Evolutionary conservation across 2,888 invertebrate species (phyloP).

Genomic region (Apotomis turbidana): DNA sequence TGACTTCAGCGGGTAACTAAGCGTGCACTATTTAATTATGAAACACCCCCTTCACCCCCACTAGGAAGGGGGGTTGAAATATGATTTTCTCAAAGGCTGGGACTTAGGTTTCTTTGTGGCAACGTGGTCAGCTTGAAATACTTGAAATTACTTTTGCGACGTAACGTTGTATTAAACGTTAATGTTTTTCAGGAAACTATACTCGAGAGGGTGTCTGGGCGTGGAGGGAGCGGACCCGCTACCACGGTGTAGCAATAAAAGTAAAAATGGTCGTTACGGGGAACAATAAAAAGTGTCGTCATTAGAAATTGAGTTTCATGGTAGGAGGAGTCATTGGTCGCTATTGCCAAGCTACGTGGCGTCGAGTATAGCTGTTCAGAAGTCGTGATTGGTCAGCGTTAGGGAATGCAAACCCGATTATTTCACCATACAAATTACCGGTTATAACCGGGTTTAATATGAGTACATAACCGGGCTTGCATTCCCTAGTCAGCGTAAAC

Average conservation of each 20-base stretch:
- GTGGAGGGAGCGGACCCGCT: too few relatives aligned
- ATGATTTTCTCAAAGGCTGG: constrained; percentile 57
- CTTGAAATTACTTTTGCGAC: constrained; percentile 33
- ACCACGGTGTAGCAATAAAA: too few relatives aligned
- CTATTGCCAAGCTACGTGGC: too few relatives aligned
- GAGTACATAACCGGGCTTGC: too few relatives aligned
- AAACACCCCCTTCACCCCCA: constrained; percentile 51
- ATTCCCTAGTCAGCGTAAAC: background rate
- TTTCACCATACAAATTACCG: too few relatives aligned
- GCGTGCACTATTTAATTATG: constrained; percentile 75
- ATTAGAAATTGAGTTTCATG: too few relatives aligned
- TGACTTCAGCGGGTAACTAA: constrained; percentile 65
- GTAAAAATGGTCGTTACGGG: too few relatives aligned
- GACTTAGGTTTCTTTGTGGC: constrained; percentile 42
- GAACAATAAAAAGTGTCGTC: too few relatives aligned
- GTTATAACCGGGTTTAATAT: too few relatives aligned
- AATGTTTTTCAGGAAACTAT: constrained; percentile 17
- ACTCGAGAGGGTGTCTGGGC: too few relatives aligned
- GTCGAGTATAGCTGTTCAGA: background rate
- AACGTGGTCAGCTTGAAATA: constrained; percentile 42
- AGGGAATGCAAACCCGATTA: too few relatives aligned
- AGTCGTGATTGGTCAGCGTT: background rate
- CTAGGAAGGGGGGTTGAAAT: constrained; percentile 45
- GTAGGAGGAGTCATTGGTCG: too few relatives aligned
- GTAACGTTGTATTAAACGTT: constrained; percentile 14